Base-by-base conservation (phyloP, 2,113 vertebrate species). In the Hippocampus comes region DNA sequence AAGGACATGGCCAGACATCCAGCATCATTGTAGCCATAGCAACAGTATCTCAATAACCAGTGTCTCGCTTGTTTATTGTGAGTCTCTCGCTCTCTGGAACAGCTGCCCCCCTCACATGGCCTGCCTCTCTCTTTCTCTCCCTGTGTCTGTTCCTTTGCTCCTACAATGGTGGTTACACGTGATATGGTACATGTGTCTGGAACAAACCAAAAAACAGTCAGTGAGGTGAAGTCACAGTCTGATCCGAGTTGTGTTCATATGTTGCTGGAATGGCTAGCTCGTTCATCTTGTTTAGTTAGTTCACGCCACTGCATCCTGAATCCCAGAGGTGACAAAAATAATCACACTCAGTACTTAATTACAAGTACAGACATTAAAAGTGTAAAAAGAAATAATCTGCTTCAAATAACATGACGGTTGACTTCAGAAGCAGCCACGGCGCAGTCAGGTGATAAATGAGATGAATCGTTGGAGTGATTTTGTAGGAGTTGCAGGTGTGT, bases 11-110 rank as follows among this genome's bases (percentile, higher is more conserved):
- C 71, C 2, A 48, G 82, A 59, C 75, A 63, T 53, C 68, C 61
- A 80, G 53, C 66, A 84, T 82, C 51, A 60, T 20, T 59, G 84
- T 83, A n/a, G 48, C 68, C 84, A 83, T 79, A 69, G 83, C 38
- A 83, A 86, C 77, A 0, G 53, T 41, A 66, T 30, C 73, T 83
- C 73, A 79, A 79, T 82, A 76, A 84, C 71, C 51, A 14, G 63
- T 73, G 67, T 63, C 12, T 46, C 6, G 63, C 63, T 80, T 85
- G 81, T 84, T 82, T 81, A 84, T 75, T 65, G 74, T 66, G 71
- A 46, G 61, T 27, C 69, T 69, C 42, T 38, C 0, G 55, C 57
- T 73, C 55, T 82, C 68, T 72, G 65, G 41, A 76, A 20, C 81
- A 85, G 77, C 83, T 85, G 85, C 84, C 77, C 57, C 46, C 67